These are phyloP conservation scores for Thinocorus orbignyianus DNA, from an alignment of 2,113 vertebrate species.

Conservation along the genomic window DNA sequence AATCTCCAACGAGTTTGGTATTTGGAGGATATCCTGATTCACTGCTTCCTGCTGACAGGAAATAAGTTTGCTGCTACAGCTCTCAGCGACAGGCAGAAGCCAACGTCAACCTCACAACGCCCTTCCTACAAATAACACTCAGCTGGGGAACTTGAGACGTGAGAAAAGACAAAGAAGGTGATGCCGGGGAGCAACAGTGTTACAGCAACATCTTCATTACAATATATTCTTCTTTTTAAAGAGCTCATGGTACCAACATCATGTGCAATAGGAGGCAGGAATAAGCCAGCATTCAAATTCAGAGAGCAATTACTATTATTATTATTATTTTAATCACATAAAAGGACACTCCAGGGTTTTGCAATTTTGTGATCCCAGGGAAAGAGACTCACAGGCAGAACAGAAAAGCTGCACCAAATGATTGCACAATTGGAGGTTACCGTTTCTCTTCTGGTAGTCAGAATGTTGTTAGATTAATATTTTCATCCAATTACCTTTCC, in stretches of 20 bases:
- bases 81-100: conserved; percentile 46
- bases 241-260: neutral
- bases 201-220: neutral
- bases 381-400: neutral
- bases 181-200: neutral
- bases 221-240: neutral
- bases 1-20: neutral
- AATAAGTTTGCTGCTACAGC: conserved; percentile 53
- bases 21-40: conserved; percentile 69
- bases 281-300: neutral
- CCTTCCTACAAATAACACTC: neutral
- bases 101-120: neutral
- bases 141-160: neutral
- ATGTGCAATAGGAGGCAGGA: neutral
- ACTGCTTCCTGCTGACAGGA: conserved; percentile 37
- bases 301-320: neutral
- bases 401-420: neutral
- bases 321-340: conserved; percentile 8
- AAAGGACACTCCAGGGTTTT: conserved; percentile 4
- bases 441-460: neutral
- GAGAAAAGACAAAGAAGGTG: neutral
- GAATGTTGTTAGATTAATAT: neutral
- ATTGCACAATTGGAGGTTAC: neutral
- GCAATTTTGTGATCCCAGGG: neutral
- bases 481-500: conserved; percentile 17